phyloP scores from a whole-genome alignment of 2,113 vertebrate species.

The Phylloscopus whistleri region DNA sequence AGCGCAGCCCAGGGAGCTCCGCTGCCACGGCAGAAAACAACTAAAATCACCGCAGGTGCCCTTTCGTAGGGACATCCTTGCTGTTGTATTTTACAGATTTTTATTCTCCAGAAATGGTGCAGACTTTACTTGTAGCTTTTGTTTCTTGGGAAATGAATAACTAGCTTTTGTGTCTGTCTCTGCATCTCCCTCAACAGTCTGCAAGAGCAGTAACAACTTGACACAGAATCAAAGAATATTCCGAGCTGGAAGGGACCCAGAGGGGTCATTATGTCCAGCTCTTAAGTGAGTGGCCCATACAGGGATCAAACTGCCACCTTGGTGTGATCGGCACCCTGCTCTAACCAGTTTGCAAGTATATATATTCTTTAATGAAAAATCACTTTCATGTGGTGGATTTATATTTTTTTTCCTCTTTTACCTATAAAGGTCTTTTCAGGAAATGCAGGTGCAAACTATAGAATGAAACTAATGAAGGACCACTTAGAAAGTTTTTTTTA shows the following conservation, averaged over 20 bases:
- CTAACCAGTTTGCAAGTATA: not conserved
- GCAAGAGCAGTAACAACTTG: not conserved
- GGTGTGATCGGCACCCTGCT: not conserved
- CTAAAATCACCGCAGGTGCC: rapidly evolving
- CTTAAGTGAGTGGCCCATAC: not conserved
- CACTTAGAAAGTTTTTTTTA: not conserved
- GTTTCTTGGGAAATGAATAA: not conserved
- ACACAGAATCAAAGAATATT: not conserved
- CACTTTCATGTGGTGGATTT: not conserved
- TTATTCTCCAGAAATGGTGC: not conserved
- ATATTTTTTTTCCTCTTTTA: not conserved
- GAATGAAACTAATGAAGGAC: not conserved
- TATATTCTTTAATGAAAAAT: not conserved
- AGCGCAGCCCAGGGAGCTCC: rapidly evolving
- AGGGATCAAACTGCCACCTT: not conserved
- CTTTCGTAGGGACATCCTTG: not conserved
- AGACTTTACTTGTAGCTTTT: no score
- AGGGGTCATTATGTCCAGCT: not conserved
- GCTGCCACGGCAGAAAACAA: rapidly evolving
- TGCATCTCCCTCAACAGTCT: not conserved
- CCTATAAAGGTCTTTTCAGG: not conserved
- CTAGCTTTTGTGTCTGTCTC: not conserved
- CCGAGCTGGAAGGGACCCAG: not conserved
- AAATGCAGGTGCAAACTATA: not conserved
- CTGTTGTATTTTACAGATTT: rapidly evolving